A percentile compares a stretch with the other conserved stretches of the same genome.
Evolutionary conservation across 2,888 invertebrate species (phyloP).

Genomic region (Cheilosia grossa): DNA sequence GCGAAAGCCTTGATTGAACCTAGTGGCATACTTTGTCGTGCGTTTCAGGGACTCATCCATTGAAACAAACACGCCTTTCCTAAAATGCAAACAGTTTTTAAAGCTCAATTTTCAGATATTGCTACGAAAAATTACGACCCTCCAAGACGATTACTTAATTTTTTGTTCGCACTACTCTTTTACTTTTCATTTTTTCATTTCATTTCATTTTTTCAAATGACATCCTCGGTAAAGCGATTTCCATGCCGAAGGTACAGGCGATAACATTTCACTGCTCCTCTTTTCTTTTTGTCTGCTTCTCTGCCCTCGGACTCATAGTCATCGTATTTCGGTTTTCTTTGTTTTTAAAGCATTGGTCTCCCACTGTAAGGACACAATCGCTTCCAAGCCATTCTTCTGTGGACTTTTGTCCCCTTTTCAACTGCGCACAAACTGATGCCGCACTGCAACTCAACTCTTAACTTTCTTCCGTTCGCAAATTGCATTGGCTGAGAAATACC

Average conservation of each 20-base stretch:
- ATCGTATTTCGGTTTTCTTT: constrained; percentile 46
- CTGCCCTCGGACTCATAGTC: constrained; percentile 23
- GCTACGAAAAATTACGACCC: no score
- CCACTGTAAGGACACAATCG: constrained; percentile 5
- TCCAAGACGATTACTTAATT: background rate
- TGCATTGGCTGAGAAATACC: constrained; percentile 52
- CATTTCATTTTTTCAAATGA: no score
- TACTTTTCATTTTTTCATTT: no score
- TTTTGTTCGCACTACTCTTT: background rate
- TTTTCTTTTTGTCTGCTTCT: background rate
- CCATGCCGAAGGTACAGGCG: constrained; percentile 54
- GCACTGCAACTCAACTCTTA: constrained; percentile 59
- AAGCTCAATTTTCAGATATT: no score
- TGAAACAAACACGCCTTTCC: no score
- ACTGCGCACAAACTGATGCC: constrained; percentile 58
- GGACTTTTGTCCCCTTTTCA: constrained; percentile 28
- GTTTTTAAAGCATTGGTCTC: constrained; percentile 39
- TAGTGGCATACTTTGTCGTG: no score
- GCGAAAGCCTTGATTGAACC: no score
- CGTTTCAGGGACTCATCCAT: no score
- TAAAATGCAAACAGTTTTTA: no score
- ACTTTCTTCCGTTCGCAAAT: constrained; percentile 56
- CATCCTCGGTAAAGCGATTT: background rate
- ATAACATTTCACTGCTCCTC: constrained; percentile 53
- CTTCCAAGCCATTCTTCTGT: constrained; percentile 9